Conservation (phyloP, 2,797 vertebrate species). For the Microctenopoma stevenorrisi region DNA sequence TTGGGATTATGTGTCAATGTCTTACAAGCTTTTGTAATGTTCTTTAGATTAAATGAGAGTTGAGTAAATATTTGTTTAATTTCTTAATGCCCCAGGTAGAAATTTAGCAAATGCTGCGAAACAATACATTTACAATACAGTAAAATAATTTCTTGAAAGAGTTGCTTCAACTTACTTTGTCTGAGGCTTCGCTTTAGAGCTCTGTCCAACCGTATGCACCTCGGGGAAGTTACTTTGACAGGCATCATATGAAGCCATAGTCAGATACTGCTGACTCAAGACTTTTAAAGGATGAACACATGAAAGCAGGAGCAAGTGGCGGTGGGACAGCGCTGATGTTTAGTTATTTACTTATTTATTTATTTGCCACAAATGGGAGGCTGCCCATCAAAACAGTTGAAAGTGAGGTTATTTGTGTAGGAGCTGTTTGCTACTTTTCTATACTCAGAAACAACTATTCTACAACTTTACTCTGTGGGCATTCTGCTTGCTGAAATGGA, state of each 20-base stretch:
- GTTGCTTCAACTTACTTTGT: neutral
- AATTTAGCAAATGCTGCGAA: neutral
- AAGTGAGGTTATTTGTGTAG: neutral
- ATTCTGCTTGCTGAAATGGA: neutral
- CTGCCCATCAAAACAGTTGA: neutral
- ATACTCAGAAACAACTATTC: conserved; percentile 7
- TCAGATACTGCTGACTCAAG: conserved; percentile 3
- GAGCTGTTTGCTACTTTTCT: neutral
- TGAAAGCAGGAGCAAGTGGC: conserved; percentile 1
- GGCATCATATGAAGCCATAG: neutral
- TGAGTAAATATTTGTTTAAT: neutral
- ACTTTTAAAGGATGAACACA: neutral
- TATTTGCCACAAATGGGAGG: neutral
- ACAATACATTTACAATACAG: neutral
- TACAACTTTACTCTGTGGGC: neutral
- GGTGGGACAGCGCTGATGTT: neutral
- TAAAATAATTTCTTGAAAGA: neutral
- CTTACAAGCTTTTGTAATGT: neutral
- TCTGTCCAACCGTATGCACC: neutral
- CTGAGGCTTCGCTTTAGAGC: neutral
- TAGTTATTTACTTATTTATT: too few relatives aligned
- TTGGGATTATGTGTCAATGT: neutral
- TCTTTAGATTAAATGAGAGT: neutral
- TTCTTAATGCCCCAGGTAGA: neutral
- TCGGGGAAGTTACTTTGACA: conserved; percentile 7